Percentiles rank a stretch among this genome's conserved stretches.
Conservation (phyloP, 2,888 invertebrate genomes). For the Tethea ocularis region DNA sequence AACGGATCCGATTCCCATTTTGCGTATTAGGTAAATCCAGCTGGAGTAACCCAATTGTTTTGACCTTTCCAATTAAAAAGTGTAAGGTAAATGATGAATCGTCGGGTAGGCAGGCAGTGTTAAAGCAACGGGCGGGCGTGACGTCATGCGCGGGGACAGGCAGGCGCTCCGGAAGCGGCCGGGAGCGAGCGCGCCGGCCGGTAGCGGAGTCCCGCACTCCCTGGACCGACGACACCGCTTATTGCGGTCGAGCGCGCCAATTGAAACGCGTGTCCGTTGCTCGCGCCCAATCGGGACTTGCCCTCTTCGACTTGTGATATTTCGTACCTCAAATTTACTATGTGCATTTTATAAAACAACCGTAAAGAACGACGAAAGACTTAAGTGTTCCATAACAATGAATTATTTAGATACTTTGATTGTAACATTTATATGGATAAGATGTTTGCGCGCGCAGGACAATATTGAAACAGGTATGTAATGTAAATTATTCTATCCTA, state of each 20-base stretch:
- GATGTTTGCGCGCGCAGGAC: slow-evolving; percentile 51
- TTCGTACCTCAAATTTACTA: slow-evolving; percentile 51
- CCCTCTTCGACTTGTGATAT: slow-evolving; percentile 54
- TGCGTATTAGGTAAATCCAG: slow-evolving; percentile 65
- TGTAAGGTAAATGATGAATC: slow-evolving; percentile 73
- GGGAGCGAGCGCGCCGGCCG: slow-evolving; percentile 55
- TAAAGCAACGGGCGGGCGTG: slow-evolving; percentile 26
- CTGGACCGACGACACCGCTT: slow-evolving; percentile 65
- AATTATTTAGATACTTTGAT: slow-evolving; percentile 39
- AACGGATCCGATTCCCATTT: slow-evolving; percentile 44
- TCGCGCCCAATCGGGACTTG: slow-evolving; percentile 60
- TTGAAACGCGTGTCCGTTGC: slow-evolving; percentile 79
- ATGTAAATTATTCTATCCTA: too few relatives aligned
- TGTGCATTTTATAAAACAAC: slow-evolving; percentile 30
- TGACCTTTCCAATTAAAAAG: slow-evolving; percentile 81
- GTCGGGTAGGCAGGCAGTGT: slow-evolving; percentile 12
- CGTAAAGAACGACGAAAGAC: slow-evolving; percentile 14
- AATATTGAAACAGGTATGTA: slow-evolving; percentile 59
- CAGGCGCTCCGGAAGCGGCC: slow-evolving; percentile 66
- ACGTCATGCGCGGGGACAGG: slow-evolving; percentile 44
- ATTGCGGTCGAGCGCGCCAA: slow-evolving; percentile 75
- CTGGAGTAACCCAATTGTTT: slow-evolving; percentile 75
- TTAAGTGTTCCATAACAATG: slow-evolving; percentile 46
- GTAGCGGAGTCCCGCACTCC: slow-evolving; percentile 58
- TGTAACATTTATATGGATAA: slow-evolving; percentile 44